Conservation (phyloP, 1,140 invertebrate species). For the Heliconius nattereri region DNA sequence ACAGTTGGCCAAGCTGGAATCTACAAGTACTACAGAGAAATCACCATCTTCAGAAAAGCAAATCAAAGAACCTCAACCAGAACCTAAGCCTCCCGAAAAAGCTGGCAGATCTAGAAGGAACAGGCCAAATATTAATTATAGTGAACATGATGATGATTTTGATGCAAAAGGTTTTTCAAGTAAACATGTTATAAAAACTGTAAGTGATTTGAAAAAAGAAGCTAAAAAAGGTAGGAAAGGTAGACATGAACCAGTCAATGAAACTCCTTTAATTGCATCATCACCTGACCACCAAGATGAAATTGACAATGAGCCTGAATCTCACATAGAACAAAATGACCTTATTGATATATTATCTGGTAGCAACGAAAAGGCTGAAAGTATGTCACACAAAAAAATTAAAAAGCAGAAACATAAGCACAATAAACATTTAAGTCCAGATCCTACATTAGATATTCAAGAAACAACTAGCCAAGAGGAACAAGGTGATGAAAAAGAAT, state of each 20-base stretch:
- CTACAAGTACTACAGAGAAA: slow-evolving; percentile 51
- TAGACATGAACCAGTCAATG: slow-evolving; percentile 51
- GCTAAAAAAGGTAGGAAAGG: slow-evolving; percentile 58
- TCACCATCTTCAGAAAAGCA: slow-evolving; percentile 59
- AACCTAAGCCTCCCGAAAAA: slow-evolving; percentile 72
- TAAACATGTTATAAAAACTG: slow-evolving; percentile 63
- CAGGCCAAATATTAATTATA: slow-evolving; percentile 80
- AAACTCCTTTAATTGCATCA: slow-evolving; percentile 38
- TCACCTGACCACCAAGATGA: slow-evolving; percentile 46
- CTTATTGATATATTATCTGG: slow-evolving; percentile 65
- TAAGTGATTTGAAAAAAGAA: slow-evolving; percentile 72
- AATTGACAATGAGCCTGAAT: slow-evolving; percentile 53
- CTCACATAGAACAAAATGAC: slow-evolving; percentile 62
- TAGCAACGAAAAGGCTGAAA: slow-evolving; percentile 47
- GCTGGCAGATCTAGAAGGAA: slow-evolving; percentile 74
- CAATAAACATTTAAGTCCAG: slow-evolving; percentile 54
- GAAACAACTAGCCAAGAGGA: slow-evolving; percentile 26
- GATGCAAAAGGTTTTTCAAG: slow-evolving; percentile 50
- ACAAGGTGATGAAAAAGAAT: slow-evolving; percentile 44
- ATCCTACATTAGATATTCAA: slow-evolving; percentile 33
- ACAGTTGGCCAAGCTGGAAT: slow-evolving; percentile 67
- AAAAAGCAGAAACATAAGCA: slow-evolving; percentile 70
- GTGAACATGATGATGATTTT: slow-evolving; percentile 79
- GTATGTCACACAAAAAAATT: slow-evolving; percentile 56
- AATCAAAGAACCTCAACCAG: slow-evolving; percentile 64